Percentiles rank a stretch among this genome's conserved stretches.
Conservation (phyloP, 2,888 invertebrate genomes). For the Oligia latruncula region DNA sequence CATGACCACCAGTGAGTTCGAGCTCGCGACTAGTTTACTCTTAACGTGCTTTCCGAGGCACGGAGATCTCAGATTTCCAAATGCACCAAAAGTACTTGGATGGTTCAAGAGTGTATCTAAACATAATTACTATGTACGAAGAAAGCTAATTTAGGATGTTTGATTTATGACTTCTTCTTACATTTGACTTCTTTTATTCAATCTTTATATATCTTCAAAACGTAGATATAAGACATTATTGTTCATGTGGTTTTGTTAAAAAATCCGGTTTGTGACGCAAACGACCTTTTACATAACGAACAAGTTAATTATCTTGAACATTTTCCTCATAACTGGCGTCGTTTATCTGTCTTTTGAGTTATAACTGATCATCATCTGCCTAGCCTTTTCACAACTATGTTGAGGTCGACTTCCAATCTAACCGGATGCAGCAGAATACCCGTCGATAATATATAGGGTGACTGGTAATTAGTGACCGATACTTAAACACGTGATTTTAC, state of each 20-base stretch:
- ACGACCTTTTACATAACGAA: conserved; percentile 11
- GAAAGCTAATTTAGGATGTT: neutral
- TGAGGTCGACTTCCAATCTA: too few relatives aligned
- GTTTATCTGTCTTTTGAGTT: neutral
- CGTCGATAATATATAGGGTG: too few relatives aligned
- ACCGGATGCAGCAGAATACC: too few relatives aligned
- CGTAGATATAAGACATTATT: neutral
- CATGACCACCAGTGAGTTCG: too few relatives aligned
- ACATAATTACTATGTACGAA: neutral
- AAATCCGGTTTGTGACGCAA: conserved; percentile 31
- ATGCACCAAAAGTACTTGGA: neutral
- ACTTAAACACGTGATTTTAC: too few relatives aligned
- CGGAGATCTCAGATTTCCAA: neutral
- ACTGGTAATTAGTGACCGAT: too few relatives aligned
- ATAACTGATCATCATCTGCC: too few relatives aligned
- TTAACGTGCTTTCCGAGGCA: too few relatives aligned
- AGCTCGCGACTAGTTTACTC: too few relatives aligned
- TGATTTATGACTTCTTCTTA: neutral
- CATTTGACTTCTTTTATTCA: neutral
- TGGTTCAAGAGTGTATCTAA: neutral
- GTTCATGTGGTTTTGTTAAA: neutral
- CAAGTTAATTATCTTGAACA: conserved; percentile 13
- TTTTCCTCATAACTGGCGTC: conserved; percentile 36
- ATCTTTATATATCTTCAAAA: neutral
- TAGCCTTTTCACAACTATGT: too few relatives aligned